phyloP scores from a whole-genome alignment of 2,888 invertebrate genomes.

The Meteorus colon region DNA sequence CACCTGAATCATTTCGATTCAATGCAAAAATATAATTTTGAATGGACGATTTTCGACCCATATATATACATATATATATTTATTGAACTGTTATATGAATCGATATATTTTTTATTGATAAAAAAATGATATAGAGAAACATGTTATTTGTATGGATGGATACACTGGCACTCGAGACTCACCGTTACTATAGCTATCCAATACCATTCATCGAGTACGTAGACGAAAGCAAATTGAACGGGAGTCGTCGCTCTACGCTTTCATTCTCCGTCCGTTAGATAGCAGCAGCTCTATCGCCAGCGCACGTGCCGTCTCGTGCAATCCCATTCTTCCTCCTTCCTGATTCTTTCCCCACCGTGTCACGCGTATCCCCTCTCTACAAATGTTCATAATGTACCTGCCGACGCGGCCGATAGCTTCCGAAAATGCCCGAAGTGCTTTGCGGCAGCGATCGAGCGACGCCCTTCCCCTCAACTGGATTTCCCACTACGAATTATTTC shows the following conservation, averaged over 20 bases:
- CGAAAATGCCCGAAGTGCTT: constrained; percentile 59
- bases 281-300: constrained; percentile 56
- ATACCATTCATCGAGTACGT: constrained; percentile 38
- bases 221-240: constrained; percentile 41
- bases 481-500: background rate
- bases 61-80: background rate
- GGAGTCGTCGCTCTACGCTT: constrained; percentile 20
- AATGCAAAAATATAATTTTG: background rate
- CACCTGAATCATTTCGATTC: background rate
- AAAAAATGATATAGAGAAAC: background rate
- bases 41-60: background rate
- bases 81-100: background rate
- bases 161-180: background rate
- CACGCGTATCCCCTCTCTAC: background rate
- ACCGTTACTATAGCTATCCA: background rate
- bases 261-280: constrained; percentile 53
- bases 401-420: constrained; percentile 55
- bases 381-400: constrained; percentile 51
- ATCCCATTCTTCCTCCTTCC: background rate
- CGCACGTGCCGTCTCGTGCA: constrained; percentile 52
- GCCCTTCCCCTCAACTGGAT: constrained; percentile 52
- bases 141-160: background rate
- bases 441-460: constrained; percentile 61
- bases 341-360: background rate
- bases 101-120: too few species aligned